Percentiles rank a stretch among this genome's conserved stretches.
phyloP scores from a whole-genome alignment of 2,888 invertebrate genomes.

The Folsomia manolachei region DNA sequence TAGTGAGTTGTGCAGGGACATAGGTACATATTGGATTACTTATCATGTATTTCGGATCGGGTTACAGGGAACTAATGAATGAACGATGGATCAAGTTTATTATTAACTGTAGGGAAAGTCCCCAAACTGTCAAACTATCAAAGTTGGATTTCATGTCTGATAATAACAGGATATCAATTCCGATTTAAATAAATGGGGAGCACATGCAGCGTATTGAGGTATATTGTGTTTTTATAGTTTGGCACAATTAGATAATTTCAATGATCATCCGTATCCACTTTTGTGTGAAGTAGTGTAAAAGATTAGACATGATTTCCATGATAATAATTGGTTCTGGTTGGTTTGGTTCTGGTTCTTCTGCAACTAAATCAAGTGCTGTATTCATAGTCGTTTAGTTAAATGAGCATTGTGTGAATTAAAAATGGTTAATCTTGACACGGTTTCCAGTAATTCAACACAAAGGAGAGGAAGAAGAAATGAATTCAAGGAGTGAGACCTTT shows the following conservation, averaged over 20 bases:
- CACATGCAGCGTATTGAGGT: no score
- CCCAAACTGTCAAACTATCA: no score
- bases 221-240: no score
- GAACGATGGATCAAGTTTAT: no score
- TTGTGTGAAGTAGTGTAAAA: neutral
- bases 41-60: no score
- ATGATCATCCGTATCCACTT: neutral
- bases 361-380: neutral
- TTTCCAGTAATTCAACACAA: neutral
- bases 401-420: neutral
- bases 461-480: no score
- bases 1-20: no score
- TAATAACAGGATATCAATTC: neutral
- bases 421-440: conserved; percentile 23
- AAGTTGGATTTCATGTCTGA: no score
- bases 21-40: no score
- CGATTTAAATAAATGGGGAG: neutral
- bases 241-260: neutral
- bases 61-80: no score
- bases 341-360: neutral
- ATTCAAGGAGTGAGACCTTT: no score
- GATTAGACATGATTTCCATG: neutral
- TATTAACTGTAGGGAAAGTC: no score
- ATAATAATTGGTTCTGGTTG: neutral
- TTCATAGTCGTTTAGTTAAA: neutral